Base-by-base conservation (phyloP, 2,797 vertebrate genomes). In the Cygnus olor region DNA sequence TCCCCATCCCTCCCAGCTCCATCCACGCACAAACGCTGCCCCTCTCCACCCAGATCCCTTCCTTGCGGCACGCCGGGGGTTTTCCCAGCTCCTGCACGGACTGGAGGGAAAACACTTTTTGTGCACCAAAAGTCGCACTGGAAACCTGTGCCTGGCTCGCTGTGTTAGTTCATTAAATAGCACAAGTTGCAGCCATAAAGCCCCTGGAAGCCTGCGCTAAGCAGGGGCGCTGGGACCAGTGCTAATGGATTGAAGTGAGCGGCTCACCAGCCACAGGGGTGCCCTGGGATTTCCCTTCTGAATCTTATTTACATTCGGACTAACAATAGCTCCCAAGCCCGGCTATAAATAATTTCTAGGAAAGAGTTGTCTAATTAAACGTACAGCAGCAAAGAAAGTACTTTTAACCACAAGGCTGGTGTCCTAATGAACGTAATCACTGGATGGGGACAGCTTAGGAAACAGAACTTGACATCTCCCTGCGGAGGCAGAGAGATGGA, bases 281-380 rank as follows among this genome's bases (percentile, higher is more conserved):
- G 94, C 85, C 22, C 96, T 93, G 98, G 97, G 97, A 97, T 95
- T 97, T 97, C 94, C 85, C 94, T 96, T 96, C 96, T 97, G 97
- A 98, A 96, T 97, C 97, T 98, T 98, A 98, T 98, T 98, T 98
- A 98, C 98, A 98, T 97, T 97, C 94, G 95, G 97, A 93, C 98
- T 98, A 98, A 98, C 98, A 97, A 98, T 98, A 98, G 97, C 98
- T 98, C 97, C 87, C 94, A 85, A 97, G 96, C 96, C 88, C 4
- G 71, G 95, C 97, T 98, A 98, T 98, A 98, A 98, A 98, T 98
- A 98, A 98, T 98, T 98, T 97, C 98, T 97, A 74, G 98, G 97
- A 96, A 98, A 98, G 98, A 96, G 97, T 96, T 97, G 97, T 98
- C 98, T 98, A 98, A 98, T 98, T 98, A 98, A 98, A 98, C n/a